Evolutionary conservation across 2,888 invertebrate genomes (phyloP).

Genomic region (Ctenicera cuprea): DNA sequence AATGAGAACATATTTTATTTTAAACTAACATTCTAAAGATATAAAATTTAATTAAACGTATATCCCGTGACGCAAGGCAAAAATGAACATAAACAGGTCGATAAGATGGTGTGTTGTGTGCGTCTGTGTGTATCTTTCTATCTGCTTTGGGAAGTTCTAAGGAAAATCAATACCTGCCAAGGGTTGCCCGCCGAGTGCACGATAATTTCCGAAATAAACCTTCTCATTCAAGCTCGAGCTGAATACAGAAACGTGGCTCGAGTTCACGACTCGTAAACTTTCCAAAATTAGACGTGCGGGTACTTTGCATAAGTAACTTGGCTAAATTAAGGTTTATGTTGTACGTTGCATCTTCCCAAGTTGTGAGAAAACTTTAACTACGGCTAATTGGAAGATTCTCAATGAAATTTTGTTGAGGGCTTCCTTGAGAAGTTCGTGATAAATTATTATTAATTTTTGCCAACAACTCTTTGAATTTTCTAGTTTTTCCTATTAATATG

Average conservation of each 20-base stretch:
- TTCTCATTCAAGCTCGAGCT: conserved; percentile 3
- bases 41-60: too few relatives aligned
- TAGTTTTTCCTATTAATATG: too few relatives aligned
- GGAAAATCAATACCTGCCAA: conserved; percentile 7
- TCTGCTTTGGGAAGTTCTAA: conserved; percentile 6
- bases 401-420: too few relatives aligned
- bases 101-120: not conserved
- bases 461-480: too few relatives aligned
- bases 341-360: not conserved
- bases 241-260: not conserved
- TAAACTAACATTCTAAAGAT: too few relatives aligned
- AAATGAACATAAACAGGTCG: not conserved
- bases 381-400: too few relatives aligned
- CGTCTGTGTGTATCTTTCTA: not conserved
- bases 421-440: too few relatives aligned
- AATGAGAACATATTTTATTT: too few relatives aligned
- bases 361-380: not conserved
- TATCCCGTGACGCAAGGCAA: too few relatives aligned
- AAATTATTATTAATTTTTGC: too few relatives aligned
- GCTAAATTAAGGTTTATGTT: conserved; percentile 15
- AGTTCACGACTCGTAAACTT: conserved; percentile 15
- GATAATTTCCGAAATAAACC: not conserved
- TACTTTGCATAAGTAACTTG: conserved; percentile 11
- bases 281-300: conserved; percentile 29
- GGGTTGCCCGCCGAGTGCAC: not conserved